Evolutionary conservation across 2,888 invertebrate genomes (phyloP).

Genomic region (Drosophila peninsularis): DNA sequence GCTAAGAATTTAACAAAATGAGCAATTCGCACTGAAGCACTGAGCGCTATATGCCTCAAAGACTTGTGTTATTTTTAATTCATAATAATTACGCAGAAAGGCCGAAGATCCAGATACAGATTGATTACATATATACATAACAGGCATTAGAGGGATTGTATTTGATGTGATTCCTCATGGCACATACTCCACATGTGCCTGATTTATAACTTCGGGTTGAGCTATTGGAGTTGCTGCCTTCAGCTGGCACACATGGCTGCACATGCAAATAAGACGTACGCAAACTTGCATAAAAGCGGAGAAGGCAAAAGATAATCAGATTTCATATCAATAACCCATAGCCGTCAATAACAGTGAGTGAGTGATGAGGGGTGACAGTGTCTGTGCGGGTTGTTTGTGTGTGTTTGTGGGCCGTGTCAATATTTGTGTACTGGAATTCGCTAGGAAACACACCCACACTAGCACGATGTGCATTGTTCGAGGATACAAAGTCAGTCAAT

Average conservation of each 20-base stretch:
- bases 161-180: neutral
- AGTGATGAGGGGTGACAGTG: slow-evolving; percentile 31
- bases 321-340: slow-evolving; percentile 74
- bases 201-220: neutral
- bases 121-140: neutral
- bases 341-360: slow-evolving; percentile 33
- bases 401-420: slow-evolving; percentile 7
- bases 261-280: slow-evolving; percentile 44
- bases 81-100: neutral
- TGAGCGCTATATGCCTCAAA: neutral
- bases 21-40: neutral
- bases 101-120: neutral
- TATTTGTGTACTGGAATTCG: slow-evolving; percentile 24
- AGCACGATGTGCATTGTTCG: slow-evolving; percentile 49
- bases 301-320: slow-evolving; percentile 52
- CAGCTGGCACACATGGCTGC: slow-evolving; percentile 43
- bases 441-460: slow-evolving; percentile 17
- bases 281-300: slow-evolving; percentile 35
- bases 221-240: slow-evolving; percentile 6
- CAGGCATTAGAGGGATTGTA: neutral
- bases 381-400: neutral
- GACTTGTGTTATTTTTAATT: neutral
- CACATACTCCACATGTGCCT: neutral
- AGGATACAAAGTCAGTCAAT: slow-evolving; percentile 55
- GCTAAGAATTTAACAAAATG: neutral